Conservation (phyloP, 2,888 invertebrate genomes). For the Ditula angustiorana region DNA sequence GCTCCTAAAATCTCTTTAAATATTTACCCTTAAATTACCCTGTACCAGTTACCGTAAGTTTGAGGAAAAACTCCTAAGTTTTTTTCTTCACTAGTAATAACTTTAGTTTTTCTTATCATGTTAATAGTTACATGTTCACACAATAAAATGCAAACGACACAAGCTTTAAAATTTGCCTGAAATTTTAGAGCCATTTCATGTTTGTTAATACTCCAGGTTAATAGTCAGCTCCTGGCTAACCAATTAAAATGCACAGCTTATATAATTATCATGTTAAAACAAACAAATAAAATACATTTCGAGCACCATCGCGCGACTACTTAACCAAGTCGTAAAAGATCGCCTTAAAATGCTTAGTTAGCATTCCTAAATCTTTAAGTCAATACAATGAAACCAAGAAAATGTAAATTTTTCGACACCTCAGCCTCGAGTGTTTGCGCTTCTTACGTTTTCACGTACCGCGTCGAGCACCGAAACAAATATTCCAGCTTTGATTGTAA, state of each 20-base stretch:
- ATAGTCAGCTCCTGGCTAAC: conserved; percentile 31
- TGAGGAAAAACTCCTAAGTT: too few species aligned
- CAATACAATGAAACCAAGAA: conserved; percentile 61
- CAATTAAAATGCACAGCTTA: conserved; percentile 19
- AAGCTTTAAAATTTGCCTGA: not conserved
- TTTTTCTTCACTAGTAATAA: too few species aligned
- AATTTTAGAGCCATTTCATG: not conserved
- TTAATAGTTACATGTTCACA: not conserved
- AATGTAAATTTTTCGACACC: conserved; percentile 62
- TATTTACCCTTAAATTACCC: too few species aligned
- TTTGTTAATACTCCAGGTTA: not conserved
- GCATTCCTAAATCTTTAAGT: conserved; percentile 62
- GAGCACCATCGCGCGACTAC: conserved; percentile 23
- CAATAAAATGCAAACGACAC: not conserved
- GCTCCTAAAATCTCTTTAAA: too few species aligned
- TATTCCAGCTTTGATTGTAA: conserved; percentile 51
- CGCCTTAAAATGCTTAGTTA: conserved; percentile 44
- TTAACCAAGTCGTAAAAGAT: conserved; percentile 29
- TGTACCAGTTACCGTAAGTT: too few species aligned
- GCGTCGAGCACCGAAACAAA: conserved; percentile 58
- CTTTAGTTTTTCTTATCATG: too few species aligned
- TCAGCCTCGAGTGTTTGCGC: conserved; percentile 62
- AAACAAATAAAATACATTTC: conserved; percentile 24
- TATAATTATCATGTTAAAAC: conserved; percentile 20
- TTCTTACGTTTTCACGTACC: conserved; percentile 48